These are phyloP conservation scores for Heterotis niloticus DNA, from an alignment of 2,113 vertebrate species.

Conservation along the genomic window DNA sequence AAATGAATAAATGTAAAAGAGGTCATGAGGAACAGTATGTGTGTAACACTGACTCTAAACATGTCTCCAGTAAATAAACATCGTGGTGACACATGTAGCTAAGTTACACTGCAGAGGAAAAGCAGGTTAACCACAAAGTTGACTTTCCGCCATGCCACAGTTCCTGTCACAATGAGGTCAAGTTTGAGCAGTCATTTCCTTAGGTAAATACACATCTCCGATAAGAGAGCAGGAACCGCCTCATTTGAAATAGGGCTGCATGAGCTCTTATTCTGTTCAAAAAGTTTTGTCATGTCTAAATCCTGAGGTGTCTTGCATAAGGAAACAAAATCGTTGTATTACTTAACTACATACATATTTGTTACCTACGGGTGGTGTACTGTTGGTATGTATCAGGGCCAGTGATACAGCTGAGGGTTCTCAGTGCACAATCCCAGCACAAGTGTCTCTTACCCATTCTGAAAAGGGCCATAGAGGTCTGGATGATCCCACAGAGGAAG, in stretches of 20 bases:
- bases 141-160: background rate
- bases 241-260: background rate
- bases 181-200: background rate
- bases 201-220: background rate
- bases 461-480: slow-evolving; percentile 79
- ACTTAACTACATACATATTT: no score
- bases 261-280: background rate
- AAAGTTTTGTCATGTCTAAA: background rate
- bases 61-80: no score
- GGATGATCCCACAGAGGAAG: slow-evolving; percentile 83
- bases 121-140: background rate
- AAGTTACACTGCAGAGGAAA: background rate
- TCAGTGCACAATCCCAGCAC: background rate
- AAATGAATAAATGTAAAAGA: no score
- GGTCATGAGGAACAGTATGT: no score
- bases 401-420: no score
- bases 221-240: background rate
- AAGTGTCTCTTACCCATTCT: slow-evolving; percentile 70
- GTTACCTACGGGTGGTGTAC: no score
- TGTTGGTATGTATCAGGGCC: no score
- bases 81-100: no score
- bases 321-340: no score
- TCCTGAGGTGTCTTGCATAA: no score
- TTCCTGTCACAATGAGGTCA: accelerated
- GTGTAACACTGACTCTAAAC: no score